A percentile compares a stretch with the other conserved stretches of the same genome.
These are phyloP conservation scores for Antitype chi DNA, from an alignment of 2,888 invertebrate genomes.

Conservation along the genomic window DNA sequence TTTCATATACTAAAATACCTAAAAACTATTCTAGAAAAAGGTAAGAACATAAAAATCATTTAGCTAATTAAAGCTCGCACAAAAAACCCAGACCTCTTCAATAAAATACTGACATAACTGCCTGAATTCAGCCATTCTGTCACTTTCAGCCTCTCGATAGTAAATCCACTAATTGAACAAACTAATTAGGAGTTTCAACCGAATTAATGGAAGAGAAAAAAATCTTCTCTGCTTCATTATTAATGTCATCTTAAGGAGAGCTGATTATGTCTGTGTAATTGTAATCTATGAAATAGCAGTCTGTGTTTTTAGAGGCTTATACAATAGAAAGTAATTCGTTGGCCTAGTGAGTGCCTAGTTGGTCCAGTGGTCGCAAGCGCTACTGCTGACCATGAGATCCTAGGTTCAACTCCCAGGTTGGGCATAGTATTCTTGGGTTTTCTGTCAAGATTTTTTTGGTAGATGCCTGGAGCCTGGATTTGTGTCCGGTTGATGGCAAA, in stretches of 20 bases:
- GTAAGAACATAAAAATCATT: conserved; percentile 25
- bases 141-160: conserved; percentile 61
- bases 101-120: conserved; percentile 43
- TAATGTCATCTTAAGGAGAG: conserved; percentile 54
- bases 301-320: not conserved
- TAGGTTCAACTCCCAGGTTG: too few species aligned
- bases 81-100: conserved; percentile 42
- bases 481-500: too few species aligned
- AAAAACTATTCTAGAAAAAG: not conserved
- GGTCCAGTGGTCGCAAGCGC: too few species aligned
- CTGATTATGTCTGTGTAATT: conserved; percentile 38
- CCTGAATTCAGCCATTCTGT: conserved; percentile 40
- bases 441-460: too few species aligned
- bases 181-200: conserved; percentile 75
- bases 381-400: too few species aligned
- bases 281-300: conserved; percentile 23
- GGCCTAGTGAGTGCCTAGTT: too few species aligned
- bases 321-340: too few species aligned
- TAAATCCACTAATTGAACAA: conserved; percentile 79
- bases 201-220: conserved; percentile 71
- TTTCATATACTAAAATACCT: not conserved
- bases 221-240: conserved; percentile 66
- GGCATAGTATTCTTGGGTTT: too few species aligned
- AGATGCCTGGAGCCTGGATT: too few species aligned
- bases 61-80: conserved; percentile 26